Evolutionary conservation across 2,113 vertebrate species (phyloP).

Genomic region (Seriola rivoliana): DNA sequence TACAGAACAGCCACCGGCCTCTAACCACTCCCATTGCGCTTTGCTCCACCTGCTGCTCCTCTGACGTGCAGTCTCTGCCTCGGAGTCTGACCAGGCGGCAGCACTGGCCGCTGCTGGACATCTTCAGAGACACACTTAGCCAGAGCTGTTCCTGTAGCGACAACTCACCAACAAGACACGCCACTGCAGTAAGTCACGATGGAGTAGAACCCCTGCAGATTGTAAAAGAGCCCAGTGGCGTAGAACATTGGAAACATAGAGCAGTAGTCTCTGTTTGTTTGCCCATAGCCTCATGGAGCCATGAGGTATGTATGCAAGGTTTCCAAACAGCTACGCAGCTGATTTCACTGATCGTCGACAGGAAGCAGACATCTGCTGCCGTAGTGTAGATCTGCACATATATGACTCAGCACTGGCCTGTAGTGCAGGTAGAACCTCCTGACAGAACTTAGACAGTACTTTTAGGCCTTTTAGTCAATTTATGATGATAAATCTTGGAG

Average conservation of each 20-base stretch:
- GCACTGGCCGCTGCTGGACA: slow-evolving; percentile 87
- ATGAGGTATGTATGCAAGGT: slow-evolving; percentile 1
- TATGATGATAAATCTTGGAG: too few species aligned
- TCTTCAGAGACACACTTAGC: slow-evolving; percentile 87
- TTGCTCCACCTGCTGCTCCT: slow-evolving; percentile 39
- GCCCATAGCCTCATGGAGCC: neutral
- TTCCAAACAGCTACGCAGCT: neutral
- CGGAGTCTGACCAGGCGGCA: slow-evolving; percentile 75
- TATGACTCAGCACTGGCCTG: neutral
- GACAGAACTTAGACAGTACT: neutral
- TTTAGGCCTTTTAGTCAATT: neutral
- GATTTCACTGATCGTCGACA: neutral
- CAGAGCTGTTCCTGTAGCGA: slow-evolving; percentile 87
- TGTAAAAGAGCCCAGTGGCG: neutral
- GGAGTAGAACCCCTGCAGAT: slow-evolving; percentile 4
- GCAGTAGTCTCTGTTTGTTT: slow-evolving; percentile 10
- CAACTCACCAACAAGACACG: slow-evolving; percentile 80
- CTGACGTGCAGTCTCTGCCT: slow-evolving; percentile 74
- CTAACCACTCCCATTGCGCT: slow-evolving; percentile 50
- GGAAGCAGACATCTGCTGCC: slow-evolving; percentile 1
- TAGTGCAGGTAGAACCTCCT: neutral
- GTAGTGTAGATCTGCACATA: neutral
- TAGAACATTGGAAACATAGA: slow-evolving; percentile 31
- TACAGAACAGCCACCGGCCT: neutral
- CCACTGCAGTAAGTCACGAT: slow-evolving; percentile 82